Evolutionary conservation across 2,888 invertebrate genomes (phyloP).

Genomic region (Lepidochrysops patricia): DNA sequence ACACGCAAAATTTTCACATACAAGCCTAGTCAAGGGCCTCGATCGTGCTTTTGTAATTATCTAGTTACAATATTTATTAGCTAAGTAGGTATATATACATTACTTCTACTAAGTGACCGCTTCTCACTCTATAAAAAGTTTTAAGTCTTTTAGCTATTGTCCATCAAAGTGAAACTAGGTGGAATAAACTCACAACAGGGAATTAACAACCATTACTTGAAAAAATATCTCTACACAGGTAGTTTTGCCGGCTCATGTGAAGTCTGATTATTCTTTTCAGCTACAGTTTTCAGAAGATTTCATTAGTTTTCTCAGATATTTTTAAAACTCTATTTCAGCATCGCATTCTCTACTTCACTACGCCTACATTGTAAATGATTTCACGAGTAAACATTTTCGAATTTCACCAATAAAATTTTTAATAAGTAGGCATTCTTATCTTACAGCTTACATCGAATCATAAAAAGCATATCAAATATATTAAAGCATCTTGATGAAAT

Average conservation of each 20-base stretch:
- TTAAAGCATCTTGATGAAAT: not conserved
- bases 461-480: not conserved
- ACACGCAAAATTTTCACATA: constrained; percentile 21
- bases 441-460: not conserved
- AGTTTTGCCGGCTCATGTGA: no score
- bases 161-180: constrained; percentile 1
- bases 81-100: constrained; percentile 54
- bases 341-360: not conserved
- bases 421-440: not conserved
- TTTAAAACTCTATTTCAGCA: not conserved
- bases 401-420: not conserved
- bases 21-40: constrained; percentile 36
- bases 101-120: constrained; percentile 48
- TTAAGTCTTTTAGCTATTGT: constrained; percentile 18
- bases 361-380: not conserved
- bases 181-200: not conserved
- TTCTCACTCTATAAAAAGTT: constrained; percentile 30
- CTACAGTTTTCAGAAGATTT: not conserved
- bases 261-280: not conserved
- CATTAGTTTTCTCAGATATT: no score
- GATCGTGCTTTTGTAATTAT: constrained; percentile 38
- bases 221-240: no score
- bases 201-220: not conserved
- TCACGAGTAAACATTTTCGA: not conserved
- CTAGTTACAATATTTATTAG: constrained; percentile 35